These are phyloP conservation scores for Momotus momota DNA, from an alignment of 2,797 vertebrate genomes.

Conservation along the genomic window DNA sequence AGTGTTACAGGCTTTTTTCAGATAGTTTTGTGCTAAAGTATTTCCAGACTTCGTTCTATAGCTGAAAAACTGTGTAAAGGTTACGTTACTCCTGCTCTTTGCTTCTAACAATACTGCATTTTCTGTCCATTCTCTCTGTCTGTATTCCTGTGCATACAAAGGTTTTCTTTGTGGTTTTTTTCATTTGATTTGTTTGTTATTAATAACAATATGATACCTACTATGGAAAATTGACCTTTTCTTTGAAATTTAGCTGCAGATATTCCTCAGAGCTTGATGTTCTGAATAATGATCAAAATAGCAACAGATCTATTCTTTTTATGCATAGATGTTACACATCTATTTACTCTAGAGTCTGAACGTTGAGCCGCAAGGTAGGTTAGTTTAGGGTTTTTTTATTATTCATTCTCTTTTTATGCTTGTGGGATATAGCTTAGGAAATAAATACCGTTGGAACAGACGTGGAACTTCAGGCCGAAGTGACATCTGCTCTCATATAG, in stretches of 20 bases:
- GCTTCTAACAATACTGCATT: not conserved
- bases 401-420: not conserved
- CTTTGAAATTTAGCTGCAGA: conserved; percentile 10
- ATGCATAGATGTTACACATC: not conserved
- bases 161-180: not conserved
- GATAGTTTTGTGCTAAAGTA: not conserved
- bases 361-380: not conserved
- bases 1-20: not conserved
- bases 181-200: conserved; percentile 27
- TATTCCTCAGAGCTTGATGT: not conserved
- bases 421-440: not conserved
- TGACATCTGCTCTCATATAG: not conserved
- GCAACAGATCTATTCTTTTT: not conserved
- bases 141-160: not conserved
- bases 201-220: not conserved
- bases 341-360: not conserved
- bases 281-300: conserved; percentile 12
- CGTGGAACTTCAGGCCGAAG: not conserved
- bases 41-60: not conserved
- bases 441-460: not conserved
- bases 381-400: not conserved
- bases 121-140: not conserved
- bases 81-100: not conserved
- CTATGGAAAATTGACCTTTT: conserved; percentile 20
- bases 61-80: not conserved